phyloP scores from a whole-genome alignment of 2,797 vertebrate genomes.

The Enteromius mattozi region DNA sequence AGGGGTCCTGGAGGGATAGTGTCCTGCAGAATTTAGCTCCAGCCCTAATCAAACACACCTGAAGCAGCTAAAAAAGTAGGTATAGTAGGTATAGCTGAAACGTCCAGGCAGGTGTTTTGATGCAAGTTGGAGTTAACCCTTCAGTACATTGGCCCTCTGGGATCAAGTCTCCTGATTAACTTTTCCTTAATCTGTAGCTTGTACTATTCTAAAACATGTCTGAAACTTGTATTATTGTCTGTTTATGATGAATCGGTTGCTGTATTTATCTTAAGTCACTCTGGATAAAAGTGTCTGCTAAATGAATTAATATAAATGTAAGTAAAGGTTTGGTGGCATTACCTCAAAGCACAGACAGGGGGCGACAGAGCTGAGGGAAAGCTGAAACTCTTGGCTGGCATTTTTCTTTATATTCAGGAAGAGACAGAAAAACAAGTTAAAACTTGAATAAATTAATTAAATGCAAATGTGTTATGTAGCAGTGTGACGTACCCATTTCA shows the following conservation, averaged over 20 bases:
- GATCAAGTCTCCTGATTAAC: no score
- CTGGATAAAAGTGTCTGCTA: not conserved
- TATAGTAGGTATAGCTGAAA: no score
- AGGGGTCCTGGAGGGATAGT: no score
- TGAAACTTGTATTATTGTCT: not conserved
- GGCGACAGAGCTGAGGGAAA: slow-evolving; percentile 63
- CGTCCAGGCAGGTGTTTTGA: no score
- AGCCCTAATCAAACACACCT: no score
- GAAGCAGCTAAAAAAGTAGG: no score
- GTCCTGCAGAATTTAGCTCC: no score
- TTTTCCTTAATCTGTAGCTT: not conserved
- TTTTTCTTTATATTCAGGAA: slow-evolving; percentile 14
- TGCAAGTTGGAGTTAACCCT: no score
- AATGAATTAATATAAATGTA: not conserved
- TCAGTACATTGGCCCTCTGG: no score
- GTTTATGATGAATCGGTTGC: not conserved
- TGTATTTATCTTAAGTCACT: not conserved
- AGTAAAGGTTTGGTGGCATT: slow-evolving; percentile 22
- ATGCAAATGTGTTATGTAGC: not conserved
- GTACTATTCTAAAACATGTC: not conserved
- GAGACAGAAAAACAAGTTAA: slow-evolving; percentile 9
- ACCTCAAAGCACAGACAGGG: slow-evolving; percentile 80
- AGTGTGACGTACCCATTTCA: slow-evolving; percentile 68
- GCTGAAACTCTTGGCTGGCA: slow-evolving; percentile 43
- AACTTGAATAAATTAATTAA: not conserved